These are phyloP conservation scores for Ormyrus thymus DNA, from an alignment of 2,888 invertebrate genomes.

Conservation along the genomic window DNA sequence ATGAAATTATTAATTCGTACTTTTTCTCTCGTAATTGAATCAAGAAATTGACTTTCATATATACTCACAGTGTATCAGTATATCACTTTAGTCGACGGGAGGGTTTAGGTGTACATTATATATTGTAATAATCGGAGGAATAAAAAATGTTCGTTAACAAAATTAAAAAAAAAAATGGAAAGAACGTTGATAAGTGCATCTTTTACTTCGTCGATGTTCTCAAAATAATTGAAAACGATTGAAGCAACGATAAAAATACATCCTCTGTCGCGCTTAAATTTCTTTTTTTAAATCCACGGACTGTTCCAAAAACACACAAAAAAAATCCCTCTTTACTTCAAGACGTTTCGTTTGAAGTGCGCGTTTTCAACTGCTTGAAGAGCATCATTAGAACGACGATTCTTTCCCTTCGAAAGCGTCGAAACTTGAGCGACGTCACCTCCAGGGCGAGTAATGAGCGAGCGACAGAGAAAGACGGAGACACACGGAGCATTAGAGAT, in stretches of 20 bases:
- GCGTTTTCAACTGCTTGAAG: no score
- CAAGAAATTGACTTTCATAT: slow-evolving; percentile 41
- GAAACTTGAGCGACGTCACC: neutral
- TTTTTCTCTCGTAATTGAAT: slow-evolving; percentile 44
- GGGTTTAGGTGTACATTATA: neutral
- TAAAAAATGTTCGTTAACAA: neutral
- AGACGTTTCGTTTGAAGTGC: no score
- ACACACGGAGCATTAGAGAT: no score
- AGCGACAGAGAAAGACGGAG: neutral
- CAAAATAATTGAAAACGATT: no score
- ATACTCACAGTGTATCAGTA: slow-evolving; percentile 20
- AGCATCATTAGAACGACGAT: no score
- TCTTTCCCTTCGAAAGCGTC: neutral
- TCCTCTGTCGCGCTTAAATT: no score
- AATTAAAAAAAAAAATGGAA: neutral
- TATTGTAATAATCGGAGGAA: slow-evolving; percentile 9
- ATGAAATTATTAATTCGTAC: slow-evolving; percentile 40
- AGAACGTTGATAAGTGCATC: no score
- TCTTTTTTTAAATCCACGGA: no score
- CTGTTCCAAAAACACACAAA: no score
- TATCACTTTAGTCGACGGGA: neutral
- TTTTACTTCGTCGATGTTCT: no score
- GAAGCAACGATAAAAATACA: no score
- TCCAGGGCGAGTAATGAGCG: neutral
- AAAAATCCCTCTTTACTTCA: no score